Percentiles rank a stretch among this genome's conserved stretches.
phyloP scores from a whole-genome alignment of 2,888 invertebrate species.

The Plagodis dolabraria region DNA sequence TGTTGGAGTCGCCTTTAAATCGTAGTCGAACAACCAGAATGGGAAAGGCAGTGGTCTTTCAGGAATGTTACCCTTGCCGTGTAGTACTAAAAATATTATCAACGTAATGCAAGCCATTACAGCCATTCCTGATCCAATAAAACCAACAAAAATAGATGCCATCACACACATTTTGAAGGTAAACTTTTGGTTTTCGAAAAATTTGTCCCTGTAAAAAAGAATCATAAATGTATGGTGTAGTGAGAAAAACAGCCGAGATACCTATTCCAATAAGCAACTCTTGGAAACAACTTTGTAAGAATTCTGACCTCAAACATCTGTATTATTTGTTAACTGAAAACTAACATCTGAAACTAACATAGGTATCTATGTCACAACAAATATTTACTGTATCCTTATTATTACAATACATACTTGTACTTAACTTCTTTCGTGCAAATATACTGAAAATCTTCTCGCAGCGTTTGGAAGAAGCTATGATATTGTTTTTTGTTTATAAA shows the following conservation, averaged over 20 bases:
- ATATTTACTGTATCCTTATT: too few relatives aligned
- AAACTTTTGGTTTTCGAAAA: slow-evolving; percentile 23
- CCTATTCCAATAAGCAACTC: too few relatives aligned
- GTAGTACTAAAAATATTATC: not conserved
- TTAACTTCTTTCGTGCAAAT: slow-evolving; percentile 22
- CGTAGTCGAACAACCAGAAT: slow-evolving; percentile 14
- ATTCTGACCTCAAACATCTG: too few relatives aligned
- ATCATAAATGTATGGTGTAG: too few relatives aligned
- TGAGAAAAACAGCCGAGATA: too few relatives aligned
- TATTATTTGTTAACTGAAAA: too few relatives aligned
- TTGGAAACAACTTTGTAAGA: too few relatives aligned
- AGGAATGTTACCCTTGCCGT: not conserved
- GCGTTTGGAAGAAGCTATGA: slow-evolving; percentile 11
- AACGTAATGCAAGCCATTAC: slow-evolving; percentile 10
- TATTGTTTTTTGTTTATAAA: slow-evolving; percentile 13
- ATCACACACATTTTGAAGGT: slow-evolving; percentile 23
- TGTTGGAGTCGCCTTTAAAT: slow-evolving; percentile 15
- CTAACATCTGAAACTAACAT: too few relatives aligned
- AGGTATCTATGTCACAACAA: too few relatives aligned
- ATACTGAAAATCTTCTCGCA: slow-evolving; percentile 26
- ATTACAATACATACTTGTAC: slow-evolving; percentile 17
- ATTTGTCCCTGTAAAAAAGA: slow-evolving; percentile 26
- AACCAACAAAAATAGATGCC: slow-evolving; percentile 1
- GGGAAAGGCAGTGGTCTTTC: slow-evolving; percentile 26
- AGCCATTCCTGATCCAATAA: slow-evolving; percentile 12